A percentile compares a stretch with the other conserved stretches of the same genome.
Evolutionary conservation across 2,797 vertebrate species (phyloP).

Genomic region (Leptatherina wallacei): DNA sequence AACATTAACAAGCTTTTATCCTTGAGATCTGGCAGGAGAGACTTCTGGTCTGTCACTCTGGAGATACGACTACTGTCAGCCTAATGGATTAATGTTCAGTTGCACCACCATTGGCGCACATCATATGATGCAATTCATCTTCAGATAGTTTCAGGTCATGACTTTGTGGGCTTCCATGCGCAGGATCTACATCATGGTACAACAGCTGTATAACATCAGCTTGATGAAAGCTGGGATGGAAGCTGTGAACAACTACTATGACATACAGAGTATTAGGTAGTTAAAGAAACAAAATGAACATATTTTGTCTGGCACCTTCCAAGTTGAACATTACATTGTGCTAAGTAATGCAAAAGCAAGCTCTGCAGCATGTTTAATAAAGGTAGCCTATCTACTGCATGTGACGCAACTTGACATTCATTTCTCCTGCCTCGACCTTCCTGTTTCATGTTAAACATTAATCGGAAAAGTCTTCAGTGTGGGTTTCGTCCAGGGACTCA

Average conservation of each 20-base stretch:
- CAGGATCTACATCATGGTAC: slow-evolving; percentile 1
- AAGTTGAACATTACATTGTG: neutral
- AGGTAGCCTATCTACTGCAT: neutral
- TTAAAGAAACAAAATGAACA: neutral
- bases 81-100: slow-evolving; percentile 26
- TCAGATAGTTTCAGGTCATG: slow-evolving; percentile 23
- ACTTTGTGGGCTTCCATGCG: slow-evolving; percentile 8
- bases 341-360: neutral
- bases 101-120: slow-evolving; percentile 11
- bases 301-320: neutral
- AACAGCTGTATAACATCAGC: slow-evolving; percentile 4
- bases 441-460: slow-evolving; percentile 11
- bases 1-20: slow-evolving; percentile 18
- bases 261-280: neutral
- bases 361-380: slow-evolving; percentile 5
- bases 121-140: slow-evolving; percentile 21
- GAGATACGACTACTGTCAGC: slow-evolving; percentile 32
- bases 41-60: slow-evolving; percentile 26
- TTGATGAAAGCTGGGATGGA: neutral
- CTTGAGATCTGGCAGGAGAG: slow-evolving; percentile 22
- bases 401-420: slow-evolving; percentile 60
- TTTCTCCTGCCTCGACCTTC: slow-evolving; percentile 30
- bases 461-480: neutral
- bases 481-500: neutral
- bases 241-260: neutral